Conservation (phyloP, 64 coral and sea anemone species). For the Anthopleura sola region DNA sequence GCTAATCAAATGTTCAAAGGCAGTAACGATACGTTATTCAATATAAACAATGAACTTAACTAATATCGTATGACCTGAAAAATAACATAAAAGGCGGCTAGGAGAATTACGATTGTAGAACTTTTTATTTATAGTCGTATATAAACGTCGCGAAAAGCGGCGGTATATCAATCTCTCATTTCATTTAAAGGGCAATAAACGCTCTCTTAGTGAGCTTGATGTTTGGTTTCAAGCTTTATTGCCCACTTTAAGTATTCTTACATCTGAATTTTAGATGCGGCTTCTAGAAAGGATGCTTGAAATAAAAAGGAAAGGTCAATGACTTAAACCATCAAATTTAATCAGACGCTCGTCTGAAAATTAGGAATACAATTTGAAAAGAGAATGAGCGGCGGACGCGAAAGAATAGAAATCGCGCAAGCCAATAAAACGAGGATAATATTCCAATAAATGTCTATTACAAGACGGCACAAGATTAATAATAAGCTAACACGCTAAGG, state of each 20-base stretch:
- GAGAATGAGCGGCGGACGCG: too few relatives aligned
- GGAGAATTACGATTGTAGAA: background rate
- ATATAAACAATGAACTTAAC: constrained; percentile 3
- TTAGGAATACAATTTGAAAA: too few relatives aligned
- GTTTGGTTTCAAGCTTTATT: background rate
- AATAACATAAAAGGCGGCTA: background rate
- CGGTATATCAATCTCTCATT: background rate
- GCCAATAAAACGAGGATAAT: background rate
- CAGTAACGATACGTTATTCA: background rate
- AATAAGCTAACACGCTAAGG: background rate
- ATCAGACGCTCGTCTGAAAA: background rate
- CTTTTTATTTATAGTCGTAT: background rate
- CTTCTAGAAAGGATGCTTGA: background rate
- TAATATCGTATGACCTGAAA: background rate
- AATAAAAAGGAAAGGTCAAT: background rate
- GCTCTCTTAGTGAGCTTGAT: background rate
- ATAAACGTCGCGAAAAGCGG: background rate
- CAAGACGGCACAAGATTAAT: background rate
- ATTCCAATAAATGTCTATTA: background rate
- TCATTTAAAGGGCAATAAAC: background rate
- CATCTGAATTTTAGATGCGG: background rate
- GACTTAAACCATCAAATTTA: background rate
- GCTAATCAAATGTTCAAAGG: background rate
- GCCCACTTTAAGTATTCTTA: background rate
- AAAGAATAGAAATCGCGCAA: background rate